A percentile compares a stretch with the other conserved stretches of the same genome.
Conservation (phyloP, 2,113 vertebrate genomes). For the Sitta europaea region DNA sequence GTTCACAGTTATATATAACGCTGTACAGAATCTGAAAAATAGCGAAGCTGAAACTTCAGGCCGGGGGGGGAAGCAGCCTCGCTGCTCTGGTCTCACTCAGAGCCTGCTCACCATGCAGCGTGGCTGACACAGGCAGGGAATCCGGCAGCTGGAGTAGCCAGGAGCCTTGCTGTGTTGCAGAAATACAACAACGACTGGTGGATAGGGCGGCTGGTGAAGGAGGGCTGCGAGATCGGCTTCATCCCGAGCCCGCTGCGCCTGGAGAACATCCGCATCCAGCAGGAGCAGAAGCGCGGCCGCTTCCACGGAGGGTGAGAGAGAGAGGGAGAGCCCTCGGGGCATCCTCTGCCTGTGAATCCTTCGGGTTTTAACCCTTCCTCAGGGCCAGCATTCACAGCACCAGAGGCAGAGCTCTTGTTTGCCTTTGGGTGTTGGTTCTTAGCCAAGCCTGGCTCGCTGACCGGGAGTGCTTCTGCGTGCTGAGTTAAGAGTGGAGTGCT, state of each 20-base stretch:
- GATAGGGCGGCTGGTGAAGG: constrained; percentile 96
- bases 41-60: no score
- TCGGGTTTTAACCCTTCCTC: no score
- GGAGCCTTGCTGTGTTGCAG: constrained; percentile 70
- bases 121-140: background rate
- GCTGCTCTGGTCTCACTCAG: fast-evolving
- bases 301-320: constrained; percentile 91
- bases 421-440: no score
- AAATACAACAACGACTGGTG: constrained; percentile 99
- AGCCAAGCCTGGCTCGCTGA: no score
- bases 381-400: no score
- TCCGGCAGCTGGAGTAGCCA: fast-evolving
- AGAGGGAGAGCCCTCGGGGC: no score
- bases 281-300: constrained; percentile 93
- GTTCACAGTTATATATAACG: no score
- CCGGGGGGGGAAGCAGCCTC: fast-evolving
- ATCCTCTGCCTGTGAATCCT: no score
- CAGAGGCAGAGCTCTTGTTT: no score
- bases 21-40: no score
- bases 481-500: no score
- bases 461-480: no score
- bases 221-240: constrained; percentile 96
- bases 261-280: constrained; percentile 93
- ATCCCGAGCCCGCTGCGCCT: constrained; percentile 93
- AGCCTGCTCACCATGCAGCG: fast-evolving